Evolutionary conservation across 2,888 invertebrate genomes (phyloP), one percentile per base, ranked within the genome.

Genomic region (Ophion costatus): DNA sequence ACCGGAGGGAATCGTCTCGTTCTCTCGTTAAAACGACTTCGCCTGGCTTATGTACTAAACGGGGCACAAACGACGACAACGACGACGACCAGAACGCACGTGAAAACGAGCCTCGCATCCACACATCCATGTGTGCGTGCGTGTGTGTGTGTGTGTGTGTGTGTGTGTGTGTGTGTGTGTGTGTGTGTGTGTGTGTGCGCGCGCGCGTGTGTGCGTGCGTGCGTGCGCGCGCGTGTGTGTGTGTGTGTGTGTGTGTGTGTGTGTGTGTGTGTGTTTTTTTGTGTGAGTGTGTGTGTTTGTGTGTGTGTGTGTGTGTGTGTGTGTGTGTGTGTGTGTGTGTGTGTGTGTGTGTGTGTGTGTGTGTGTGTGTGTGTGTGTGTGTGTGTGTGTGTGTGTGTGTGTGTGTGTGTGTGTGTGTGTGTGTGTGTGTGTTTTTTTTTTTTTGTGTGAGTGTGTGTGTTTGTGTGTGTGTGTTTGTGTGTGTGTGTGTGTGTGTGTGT

Each of bases 1-100:
- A 45, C 14, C 45, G 29, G 10, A 22, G 29, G 63, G 45, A 63
- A 24, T 45, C 64, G 66, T 69, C 77, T 38, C 9, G 38, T 38
- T 38, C 38, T 77, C 77, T 76, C 64, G 64, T 66, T 76, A 76
- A 56, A 76, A 66, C 29, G 20, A 66, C 66, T 20, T 66, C 14
- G 51, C 14, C 45, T 38, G 45, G 20, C 20, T 38, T n/a, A 42
- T 56, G 6, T n/a, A 56, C 67, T 78, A 67, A 61, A 73, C 33
- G 69, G 38, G 61, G 29, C n/a, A 56, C 20, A 42, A 71, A 71
- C 24, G 45, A 71, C 22, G 42, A 67, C 38, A 22, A 10, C 24
- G 29, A 33, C n/a, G 33, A 64, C 59, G 10, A 74, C 29, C 24
- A 61, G 17, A 33, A 66, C 17, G 64, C n/a, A 17, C 66, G 24